Percentiles rank a stretch among this genome's conserved stretches.
Conservation (phyloP, 2,797 vertebrate species). For the Micropoecilia bifurca region DNA sequence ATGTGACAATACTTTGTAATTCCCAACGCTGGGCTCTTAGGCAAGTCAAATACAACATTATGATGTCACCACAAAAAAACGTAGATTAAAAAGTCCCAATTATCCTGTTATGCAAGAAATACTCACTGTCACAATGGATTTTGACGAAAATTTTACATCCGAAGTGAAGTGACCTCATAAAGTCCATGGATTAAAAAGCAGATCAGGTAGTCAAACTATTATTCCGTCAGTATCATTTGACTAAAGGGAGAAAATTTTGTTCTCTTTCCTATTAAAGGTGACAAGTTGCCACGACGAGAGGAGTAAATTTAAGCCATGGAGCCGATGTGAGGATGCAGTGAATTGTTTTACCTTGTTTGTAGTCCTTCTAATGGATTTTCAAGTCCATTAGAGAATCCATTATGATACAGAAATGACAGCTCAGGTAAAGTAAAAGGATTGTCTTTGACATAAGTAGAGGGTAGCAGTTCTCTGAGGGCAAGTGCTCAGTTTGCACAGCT, state of each 20-base stretch:
- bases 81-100: background rate
- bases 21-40: background rate
- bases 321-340: conserved; percentile 27
- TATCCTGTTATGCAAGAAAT: background rate
- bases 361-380: conserved; percentile 51
- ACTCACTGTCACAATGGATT: background rate
- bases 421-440: conserved; percentile 51
- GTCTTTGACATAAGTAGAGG: conserved; percentile 38
- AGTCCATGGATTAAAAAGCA: background rate
- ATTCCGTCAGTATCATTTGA: conserved; percentile 7
- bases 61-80: background rate
- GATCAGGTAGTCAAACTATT: background rate
- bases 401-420: conserved; percentile 47
- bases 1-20: background rate
- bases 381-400: conserved; percentile 48
- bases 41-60: background rate
- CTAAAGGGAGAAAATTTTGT: conserved; percentile 23
- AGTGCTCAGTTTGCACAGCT: conserved; percentile 7
- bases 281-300: conserved; percentile 20
- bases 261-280: conserved; percentile 35
- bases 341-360: conserved; percentile 41
- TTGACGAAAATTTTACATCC: background rate
- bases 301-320: conserved; percentile 23
- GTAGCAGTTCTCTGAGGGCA: conserved; percentile 33
- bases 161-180: conserved; percentile 10